Evolutionary conservation across 1,140 invertebrate species (phyloP), one percentile per base, ranked within the genome.

Genomic region (Panonychus citri): DNA sequence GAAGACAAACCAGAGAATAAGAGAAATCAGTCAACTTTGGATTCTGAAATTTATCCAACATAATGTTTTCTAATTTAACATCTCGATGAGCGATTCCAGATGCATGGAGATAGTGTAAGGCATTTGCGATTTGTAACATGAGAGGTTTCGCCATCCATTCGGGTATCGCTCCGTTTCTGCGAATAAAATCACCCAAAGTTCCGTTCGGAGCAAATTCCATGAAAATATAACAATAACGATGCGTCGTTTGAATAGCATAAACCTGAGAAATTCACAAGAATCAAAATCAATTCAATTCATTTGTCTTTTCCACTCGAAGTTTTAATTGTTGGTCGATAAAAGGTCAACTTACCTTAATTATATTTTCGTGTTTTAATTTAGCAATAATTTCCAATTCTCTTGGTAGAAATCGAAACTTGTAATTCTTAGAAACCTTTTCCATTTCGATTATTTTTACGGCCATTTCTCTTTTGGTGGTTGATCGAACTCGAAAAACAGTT

Each of bases 1-100:
- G 12, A 40, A 30, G 2, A 53, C 37, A 37, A 57, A 15, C 15
- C 3, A 59, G 26, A 3, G 49, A 59, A 30, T 50, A 59, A n/a
- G 27, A 54, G 39, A 60, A 60, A 49, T 60, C 59, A 39, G 52
- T 51, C n/a, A 60, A 25, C 24, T 61, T 52, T 42, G 59, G 56
- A n/a, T 25, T 25, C 8, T 19, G 3, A 13, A 42, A 10, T 25
- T 48, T n/a, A 27, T 60, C 57, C 24, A 60, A 19, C 8, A 60
- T 24, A 21, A 60, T 56, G 34, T 60, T 60, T 26, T 60, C 60
- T 2, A 61, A 21, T 46, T 61, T 61, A 3, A 61, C 27, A 34
- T 61, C 60, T 26, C 60, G 52, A 43, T 61, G 60, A 21, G 57
- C 60, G 17, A 59, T 56, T 19, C 12, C 24, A 25, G 8, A 13